Conservation (phyloP, 1,140 invertebrate species). For the Heliconius hermathena region DNA sequence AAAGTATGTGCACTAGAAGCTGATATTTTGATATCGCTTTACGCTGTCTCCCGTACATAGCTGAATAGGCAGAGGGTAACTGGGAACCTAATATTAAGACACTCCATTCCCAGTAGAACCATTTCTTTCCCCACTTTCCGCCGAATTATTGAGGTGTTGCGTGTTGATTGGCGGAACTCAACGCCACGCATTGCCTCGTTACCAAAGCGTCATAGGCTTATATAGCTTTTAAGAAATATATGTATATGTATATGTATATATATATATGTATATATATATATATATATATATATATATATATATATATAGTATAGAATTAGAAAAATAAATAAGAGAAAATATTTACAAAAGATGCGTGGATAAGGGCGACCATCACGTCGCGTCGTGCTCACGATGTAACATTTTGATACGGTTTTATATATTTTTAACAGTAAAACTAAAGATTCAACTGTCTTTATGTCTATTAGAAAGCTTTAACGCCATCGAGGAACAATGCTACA, state of each 20-base stretch:
- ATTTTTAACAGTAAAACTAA: constrained; percentile 6
- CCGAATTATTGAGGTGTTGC: background rate
- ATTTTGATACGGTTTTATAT: background rate
- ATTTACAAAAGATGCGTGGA: too few species aligned
- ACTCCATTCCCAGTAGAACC: background rate
- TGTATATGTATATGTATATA: too few species aligned
- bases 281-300: too few species aligned
- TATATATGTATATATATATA: too few species aligned
- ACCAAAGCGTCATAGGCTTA: too few species aligned
- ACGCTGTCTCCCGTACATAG: background rate
- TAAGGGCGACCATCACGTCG: background rate
- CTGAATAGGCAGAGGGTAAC: background rate
- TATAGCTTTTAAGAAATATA: too few species aligned
- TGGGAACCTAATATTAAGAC: background rate
- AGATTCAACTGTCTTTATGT: background rate
- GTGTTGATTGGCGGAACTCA: too few species aligned
- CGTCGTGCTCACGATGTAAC: background rate
- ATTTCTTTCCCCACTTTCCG: background rate
- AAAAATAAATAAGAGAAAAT: too few species aligned
- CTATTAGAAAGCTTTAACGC: background rate
- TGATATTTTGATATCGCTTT: background rate
- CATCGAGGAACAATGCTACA: too few species aligned
- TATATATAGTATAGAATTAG: too few species aligned
- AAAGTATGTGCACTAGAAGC: background rate
- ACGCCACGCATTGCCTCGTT: too few species aligned